Evolutionary conservation across 2,888 invertebrate genomes (phyloP).

Genomic region (Leptothorax acervorum): DNA sequence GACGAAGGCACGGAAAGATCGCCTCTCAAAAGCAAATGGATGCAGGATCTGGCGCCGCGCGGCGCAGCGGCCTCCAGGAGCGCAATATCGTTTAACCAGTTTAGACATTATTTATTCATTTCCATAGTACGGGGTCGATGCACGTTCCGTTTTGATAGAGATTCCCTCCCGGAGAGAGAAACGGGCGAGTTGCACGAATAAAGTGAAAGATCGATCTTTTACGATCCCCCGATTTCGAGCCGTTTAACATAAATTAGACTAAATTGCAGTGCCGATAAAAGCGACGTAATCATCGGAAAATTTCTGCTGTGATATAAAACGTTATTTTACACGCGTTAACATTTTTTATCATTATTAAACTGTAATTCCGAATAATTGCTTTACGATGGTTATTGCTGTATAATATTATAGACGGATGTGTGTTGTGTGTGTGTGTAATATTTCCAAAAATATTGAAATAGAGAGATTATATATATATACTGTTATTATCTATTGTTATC

Average conservation of each 20-base stretch:
- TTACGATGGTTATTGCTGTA: not conserved
- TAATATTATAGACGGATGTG: not conserved
- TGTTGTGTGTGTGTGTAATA: not conserved
- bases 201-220: constrained; percentile 41
- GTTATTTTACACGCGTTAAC: not conserved
- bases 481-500: not conserved
- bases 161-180: constrained; percentile 21
- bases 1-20: constrained; percentile 54
- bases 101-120: constrained; percentile 61
- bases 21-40: constrained; percentile 62
- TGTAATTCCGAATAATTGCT: constrained; percentile 6
- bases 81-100: constrained; percentile 49
- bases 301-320: not conserved
- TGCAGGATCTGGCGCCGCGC: constrained; percentile 43
- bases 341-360: constrained; percentile 18
- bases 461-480: constrained; percentile 14
- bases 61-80: constrained; percentile 18
- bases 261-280: constrained; percentile 40
- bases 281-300: constrained; percentile 24
- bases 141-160: constrained; percentile 41
- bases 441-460: constrained; percentile 9
- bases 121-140: constrained; percentile 50
- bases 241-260: constrained; percentile 50
- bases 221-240: constrained; percentile 26
- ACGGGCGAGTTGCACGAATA: constrained; percentile 36